A percentile compares a stretch with the other conserved stretches of the same genome.
Evolutionary conservation across 2,888 invertebrate species (phyloP).

Genomic region (Drosophila koepferae): DNA sequence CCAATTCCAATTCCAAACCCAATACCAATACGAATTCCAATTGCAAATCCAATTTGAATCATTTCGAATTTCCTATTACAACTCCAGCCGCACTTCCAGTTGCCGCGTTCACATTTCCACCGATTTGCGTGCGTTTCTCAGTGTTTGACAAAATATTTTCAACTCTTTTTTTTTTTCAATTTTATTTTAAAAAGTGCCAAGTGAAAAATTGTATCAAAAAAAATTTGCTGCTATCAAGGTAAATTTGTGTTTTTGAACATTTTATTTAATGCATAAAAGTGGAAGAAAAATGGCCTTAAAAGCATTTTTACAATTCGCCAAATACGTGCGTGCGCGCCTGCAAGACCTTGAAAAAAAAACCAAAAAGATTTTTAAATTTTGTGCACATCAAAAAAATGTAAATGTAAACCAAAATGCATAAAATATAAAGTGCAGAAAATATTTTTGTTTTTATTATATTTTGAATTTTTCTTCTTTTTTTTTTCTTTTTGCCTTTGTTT

Average conservation of each 20-base stretch:
- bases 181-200: constrained; percentile 22
- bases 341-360: constrained; percentile 28
- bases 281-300: neutral
- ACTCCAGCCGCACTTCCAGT: neutral
- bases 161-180: constrained; percentile 10
- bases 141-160: too few relatives aligned
- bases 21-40: neutral
- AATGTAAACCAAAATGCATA: constrained; percentile 3
- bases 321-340: constrained; percentile 10
- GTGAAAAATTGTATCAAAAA: constrained; percentile 1
- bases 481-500: neutral
- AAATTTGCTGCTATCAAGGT: constrained; percentile 17
- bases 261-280: neutral
- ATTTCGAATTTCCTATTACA: constrained; percentile 1
- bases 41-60: neutral
- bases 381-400: neutral
- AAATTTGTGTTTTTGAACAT: constrained; percentile 9
- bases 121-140: constrained; percentile 22
- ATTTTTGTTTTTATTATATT: constrained; percentile 3
- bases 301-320: constrained; percentile 1
- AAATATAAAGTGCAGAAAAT: constrained; percentile 31
- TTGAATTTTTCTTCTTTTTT: neutral
- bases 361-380: neutral
- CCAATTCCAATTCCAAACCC: constrained; percentile 13
- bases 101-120: constrained; percentile 13